Evolutionary conservation across 2,797 vertebrate genomes (phyloP).

Genomic region (Euthynnus affinis): DNA sequence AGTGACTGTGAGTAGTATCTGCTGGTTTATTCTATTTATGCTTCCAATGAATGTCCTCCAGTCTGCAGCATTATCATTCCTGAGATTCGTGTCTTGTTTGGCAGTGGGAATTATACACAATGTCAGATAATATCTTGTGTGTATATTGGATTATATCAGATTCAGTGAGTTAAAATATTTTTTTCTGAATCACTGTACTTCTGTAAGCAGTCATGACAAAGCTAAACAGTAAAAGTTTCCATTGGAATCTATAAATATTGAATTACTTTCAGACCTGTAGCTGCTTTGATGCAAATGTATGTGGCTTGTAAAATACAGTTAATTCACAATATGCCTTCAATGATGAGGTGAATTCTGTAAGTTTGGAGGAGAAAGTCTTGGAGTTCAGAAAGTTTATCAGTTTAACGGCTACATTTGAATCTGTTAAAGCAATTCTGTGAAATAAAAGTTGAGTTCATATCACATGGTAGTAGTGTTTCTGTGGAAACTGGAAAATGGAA

Average conservation of each 20-base stretch:
- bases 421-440: neutral
- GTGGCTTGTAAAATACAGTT: neutral
- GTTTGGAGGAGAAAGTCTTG: neutral
- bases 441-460: neutral
- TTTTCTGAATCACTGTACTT: neutral
- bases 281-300: neutral
- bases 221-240: conserved; percentile 15
- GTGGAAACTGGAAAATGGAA: neutral
- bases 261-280: neutral
- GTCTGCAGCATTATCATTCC: neutral
- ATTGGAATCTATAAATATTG: neutral
- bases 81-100: conserved; percentile 16
- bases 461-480: neutral
- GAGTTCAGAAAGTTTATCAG: neutral
- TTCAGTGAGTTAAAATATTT: conserved; percentile 27
- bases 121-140: neutral
- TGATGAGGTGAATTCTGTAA: neutral
- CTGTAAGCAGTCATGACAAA: conserved; percentile 4
- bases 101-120: neutral
- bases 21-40: conserved; percentile 4
- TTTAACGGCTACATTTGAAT: neutral
- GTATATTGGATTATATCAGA: neutral
- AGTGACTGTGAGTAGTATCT: conserved; percentile 16
- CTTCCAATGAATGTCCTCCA: neutral
- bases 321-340: neutral